These are phyloP conservation scores for Danio jaintianensis DNA, from an alignment of 2,797 vertebrate species.

Conservation along the genomic window DNA sequence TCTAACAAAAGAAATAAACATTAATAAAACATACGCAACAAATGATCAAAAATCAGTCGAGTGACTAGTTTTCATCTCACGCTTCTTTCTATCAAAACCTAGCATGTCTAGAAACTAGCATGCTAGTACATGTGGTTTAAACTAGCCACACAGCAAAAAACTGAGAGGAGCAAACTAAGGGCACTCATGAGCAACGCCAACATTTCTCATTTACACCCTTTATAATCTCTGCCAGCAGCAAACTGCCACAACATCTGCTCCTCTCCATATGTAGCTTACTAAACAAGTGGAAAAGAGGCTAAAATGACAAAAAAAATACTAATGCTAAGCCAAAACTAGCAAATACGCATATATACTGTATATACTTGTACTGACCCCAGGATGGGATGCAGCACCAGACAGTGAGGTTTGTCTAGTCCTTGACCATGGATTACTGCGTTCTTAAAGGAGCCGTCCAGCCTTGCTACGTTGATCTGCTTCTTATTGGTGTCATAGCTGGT, in stretches of 20 bases:
- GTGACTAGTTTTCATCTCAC: not conserved
- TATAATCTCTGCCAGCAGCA: slow-evolving; percentile 24
- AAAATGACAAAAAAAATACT: slow-evolving; percentile 2
- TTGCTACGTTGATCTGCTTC: slow-evolving; percentile 96
- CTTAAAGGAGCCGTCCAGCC: slow-evolving; percentile 96
- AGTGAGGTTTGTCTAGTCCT: slow-evolving; percentile 94
- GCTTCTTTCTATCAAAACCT: slow-evolving; percentile 28
- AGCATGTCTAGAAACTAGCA: not conserved
- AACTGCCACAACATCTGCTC: slow-evolving; percentile 53
- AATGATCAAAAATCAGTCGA: not conserved
- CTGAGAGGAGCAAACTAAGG: slow-evolving; percentile 14
- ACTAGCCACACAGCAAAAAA: slow-evolving; percentile 9
- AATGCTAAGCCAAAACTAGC: not conserved
- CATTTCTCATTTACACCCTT: slow-evolving; percentile 12
- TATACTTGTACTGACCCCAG: slow-evolving; percentile 80
- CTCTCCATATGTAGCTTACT: slow-evolving; percentile 35
- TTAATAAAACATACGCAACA: not conserved
- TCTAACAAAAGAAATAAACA: slow-evolving; percentile 11
- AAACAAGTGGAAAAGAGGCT: slow-evolving; percentile 3
- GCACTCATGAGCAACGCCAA: slow-evolving; percentile 13
- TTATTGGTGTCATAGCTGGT: slow-evolving; percentile 95
- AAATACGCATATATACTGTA: not conserved
- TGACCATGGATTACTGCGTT: slow-evolving; percentile 95
- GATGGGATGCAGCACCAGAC: slow-evolving; percentile 89
- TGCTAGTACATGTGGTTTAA: slow-evolving; percentile 23